A percentile compares a stretch with the other conserved stretches of the same genome.
Conservation (phyloP, 2,113 vertebrate species). For the human (Homo sapiens) region DNA sequence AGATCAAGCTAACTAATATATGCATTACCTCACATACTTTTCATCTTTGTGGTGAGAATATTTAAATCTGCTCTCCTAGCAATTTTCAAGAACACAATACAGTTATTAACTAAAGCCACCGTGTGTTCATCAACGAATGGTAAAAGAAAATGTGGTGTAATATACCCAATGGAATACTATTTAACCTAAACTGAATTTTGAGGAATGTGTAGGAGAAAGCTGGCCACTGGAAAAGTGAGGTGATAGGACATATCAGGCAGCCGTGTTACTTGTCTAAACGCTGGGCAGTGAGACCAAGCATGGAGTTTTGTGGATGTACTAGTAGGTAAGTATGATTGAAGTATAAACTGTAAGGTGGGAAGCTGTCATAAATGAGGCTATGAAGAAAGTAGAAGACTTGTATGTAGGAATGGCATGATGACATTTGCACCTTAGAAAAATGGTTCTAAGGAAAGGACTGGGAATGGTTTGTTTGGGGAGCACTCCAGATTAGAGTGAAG, state of each 20-base stretch:
- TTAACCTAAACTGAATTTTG: not conserved
- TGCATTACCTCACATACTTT: not conserved
- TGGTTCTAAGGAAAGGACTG: not conserved
- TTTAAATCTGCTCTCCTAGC: not conserved
- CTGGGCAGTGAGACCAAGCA: not conserved
- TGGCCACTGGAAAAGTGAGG: not conserved
- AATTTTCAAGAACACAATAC: not conserved
- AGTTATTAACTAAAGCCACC: not conserved
- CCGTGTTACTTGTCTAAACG: not conserved
- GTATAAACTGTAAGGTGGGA: not conserved
- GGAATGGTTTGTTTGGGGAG: not conserved
- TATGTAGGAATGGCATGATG: not conserved
- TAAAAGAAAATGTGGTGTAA: not conserved
- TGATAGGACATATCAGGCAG: not conserved
- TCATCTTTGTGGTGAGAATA: not conserved
- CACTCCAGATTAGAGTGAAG: not conserved
- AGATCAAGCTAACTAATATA: not conserved
- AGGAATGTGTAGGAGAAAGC: not conserved
- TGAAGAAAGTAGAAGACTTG: not conserved
- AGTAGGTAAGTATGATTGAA: not conserved
- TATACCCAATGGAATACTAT: not conserved
- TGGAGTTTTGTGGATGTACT: not conserved
- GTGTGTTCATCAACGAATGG: not conserved
- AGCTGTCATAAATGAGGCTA: not conserved
- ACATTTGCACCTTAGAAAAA: not conserved